Evolutionary conservation across 2,797 vertebrate species (phyloP).

Genomic region (Paramormyrops hopkinsi): DNA sequence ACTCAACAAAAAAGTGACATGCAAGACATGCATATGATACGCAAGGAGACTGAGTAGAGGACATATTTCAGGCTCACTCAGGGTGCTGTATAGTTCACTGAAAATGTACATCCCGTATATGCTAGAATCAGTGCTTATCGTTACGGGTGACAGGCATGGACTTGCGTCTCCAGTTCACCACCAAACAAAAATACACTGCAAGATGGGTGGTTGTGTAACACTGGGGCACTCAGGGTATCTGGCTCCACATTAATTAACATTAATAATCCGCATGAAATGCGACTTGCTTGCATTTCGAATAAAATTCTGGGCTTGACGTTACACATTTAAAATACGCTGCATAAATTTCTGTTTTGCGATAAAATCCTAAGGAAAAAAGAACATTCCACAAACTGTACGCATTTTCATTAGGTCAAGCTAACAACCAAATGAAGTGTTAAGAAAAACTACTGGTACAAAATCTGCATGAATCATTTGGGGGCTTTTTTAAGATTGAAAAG

Average conservation of each 20-base stretch:
- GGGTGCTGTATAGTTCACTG: slow-evolving; percentile 15
- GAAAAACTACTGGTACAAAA: background rate
- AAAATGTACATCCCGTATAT: slow-evolving; percentile 40
- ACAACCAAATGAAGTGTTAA: background rate
- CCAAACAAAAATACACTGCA: slow-evolving; percentile 10
- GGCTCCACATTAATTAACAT: background rate
- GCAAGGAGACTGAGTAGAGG: slow-evolving; percentile 27
- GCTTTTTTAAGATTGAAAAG: slow-evolving; percentile 47
- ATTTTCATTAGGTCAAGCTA: slow-evolving; percentile 1
- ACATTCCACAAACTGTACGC: background rate
- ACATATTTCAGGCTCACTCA: slow-evolving; percentile 34
- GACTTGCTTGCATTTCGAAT: background rate
- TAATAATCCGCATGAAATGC: background rate
- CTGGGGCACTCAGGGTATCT: background rate
- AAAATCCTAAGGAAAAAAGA: background rate
- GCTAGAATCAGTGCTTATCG: slow-evolving; percentile 15
- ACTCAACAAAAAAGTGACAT: slow-evolving; percentile 31
- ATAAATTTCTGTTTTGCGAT: background rate
- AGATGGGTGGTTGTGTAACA: slow-evolving; percentile 4
- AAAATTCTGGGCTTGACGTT: background rate
- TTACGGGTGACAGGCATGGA: slow-evolving; percentile 35
- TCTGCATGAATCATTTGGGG: slow-evolving; percentile 35
- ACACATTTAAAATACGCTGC: slow-evolving; percentile 1
- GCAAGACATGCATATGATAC: slow-evolving; percentile 46
- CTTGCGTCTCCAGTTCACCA: slow-evolving; percentile 9